Base-by-base conservation (phyloP, 2,113 vertebrate species). In the Argyrosomus japonicus region DNA sequence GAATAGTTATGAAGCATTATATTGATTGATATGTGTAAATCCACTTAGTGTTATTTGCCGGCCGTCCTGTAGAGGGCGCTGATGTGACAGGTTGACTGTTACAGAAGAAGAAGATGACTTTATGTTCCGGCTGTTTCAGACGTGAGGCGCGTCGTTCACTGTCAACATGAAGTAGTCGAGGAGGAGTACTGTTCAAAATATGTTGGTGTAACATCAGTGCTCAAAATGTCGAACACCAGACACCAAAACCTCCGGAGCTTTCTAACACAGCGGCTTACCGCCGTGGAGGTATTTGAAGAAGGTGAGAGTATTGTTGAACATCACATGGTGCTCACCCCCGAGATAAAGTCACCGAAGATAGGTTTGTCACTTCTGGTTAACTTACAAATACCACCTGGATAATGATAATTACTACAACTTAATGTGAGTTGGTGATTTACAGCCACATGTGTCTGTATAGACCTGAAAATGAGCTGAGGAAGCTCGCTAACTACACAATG, bases 181-280 rank as follows among this genome's bases (percentile, higher is more conserved):
- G 50, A 51, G 14, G 3, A 54, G 6, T 8, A 79, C n/a, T n/a
- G 2, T 43, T 18, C 14, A 5, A 8, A 19, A 23, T 5, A 18
- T 40, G 25, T 36, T 3, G 12, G 1, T 17, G 5, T 14, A 18
- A 51, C 29, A 6, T 40, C 13, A 0, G 4, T 25, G 29, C 25
- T 47, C 1, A 84, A 85, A 25, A 92, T 92, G 89, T 47, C 82
- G 1, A 57, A 36, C 45, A 4, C 3, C 5, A 72, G 50, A 14
- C 53, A 84, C 0, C 21, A 78, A 23, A 12, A 8, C 0, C 84
- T 91, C 1, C 53, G 75, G 48, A 43, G n/a, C 18, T 68, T 86
- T 68, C 17, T 91, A 15, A 90, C 86, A 0, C 84, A 92, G 3
- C 83, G 81, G 1, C 79, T 92, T 11, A 89, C 82, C 0, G 13